Evolutionary conservation across 2,888 invertebrate species (phyloP), one percentile per base, ranked within the genome.

Genomic region (Chrysolina oricalcia): DNA sequence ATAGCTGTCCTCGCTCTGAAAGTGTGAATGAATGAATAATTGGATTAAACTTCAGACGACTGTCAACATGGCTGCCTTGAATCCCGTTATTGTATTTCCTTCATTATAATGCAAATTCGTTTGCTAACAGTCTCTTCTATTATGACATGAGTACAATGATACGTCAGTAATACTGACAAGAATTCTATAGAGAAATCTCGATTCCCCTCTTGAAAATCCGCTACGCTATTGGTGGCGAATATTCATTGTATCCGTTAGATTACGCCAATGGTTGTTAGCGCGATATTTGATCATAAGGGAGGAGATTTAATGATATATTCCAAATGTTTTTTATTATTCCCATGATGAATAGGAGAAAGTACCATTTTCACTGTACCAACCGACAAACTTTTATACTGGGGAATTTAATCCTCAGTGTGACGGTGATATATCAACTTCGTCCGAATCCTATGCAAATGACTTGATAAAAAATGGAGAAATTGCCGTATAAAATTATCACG

Each of bases 101-200:
- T 19, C 13, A 77, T 79, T 77, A 74, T 77, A 17, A 79, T 79
- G 79, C 71, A 75, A 79, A 79, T 77, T 66, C 68, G 67, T 63
- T 62, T 50, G 68, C 68, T 68, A 72, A 27, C 64, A 68, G 72
- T 75, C 68, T 68, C 75, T 74, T 77, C 56, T 83, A 82, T 84
- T 84, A 81, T 84, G 83, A 83, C 82, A 83, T 82, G 80, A 81
- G 78, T 74, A 82, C 80, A 81, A 83, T 82, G 77, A 73, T 72
- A 80, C 76, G 78, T 79, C 82, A 80, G 74, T 74, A 72, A 78
- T 75, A 73, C 75, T 72, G 77, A 79, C 79, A 76, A 71, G 79
- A 77, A 76, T 78, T 75, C 77, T 79, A 80, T 81, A 81, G 78
- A 79, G 67, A 70, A 79, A 77, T 76, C 75, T 76, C 81, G 81